Percentiles rank a stretch among this genome's conserved stretches.
Evolutionary conservation across 2,888 invertebrate species (phyloP).

Genomic region (Quadriops clusia): DNA sequence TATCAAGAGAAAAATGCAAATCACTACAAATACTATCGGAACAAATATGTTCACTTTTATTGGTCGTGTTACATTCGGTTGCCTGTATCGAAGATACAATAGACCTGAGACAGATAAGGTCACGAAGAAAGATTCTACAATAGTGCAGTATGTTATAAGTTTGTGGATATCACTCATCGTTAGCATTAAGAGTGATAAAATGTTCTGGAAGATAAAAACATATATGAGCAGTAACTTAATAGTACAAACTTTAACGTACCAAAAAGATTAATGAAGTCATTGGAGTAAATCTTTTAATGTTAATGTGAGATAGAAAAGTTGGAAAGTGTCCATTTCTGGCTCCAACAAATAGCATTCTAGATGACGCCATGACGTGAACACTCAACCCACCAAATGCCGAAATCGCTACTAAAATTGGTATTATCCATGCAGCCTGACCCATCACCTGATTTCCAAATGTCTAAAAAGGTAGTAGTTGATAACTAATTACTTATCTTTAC

Average conservation of each 20-base stretch:
- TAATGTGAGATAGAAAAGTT: slow-evolving; percentile 64
- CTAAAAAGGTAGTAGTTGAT: too few species aligned
- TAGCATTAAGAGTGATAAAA: slow-evolving; percentile 74
- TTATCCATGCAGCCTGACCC: slow-evolving; percentile 63
- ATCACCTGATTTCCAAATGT: slow-evolving; percentile 72
- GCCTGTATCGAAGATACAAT: slow-evolving; percentile 68
- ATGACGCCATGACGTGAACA: slow-evolving; percentile 92
- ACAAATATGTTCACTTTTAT: slow-evolving; percentile 60
- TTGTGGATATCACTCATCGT: slow-evolving; percentile 73
- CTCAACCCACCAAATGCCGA: slow-evolving; percentile 88
- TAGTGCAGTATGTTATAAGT: slow-evolving; percentile 82
- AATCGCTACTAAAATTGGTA: slow-evolving; percentile 85
- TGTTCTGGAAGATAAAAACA: slow-evolving; percentile 48
- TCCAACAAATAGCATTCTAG: slow-evolving; percentile 85
- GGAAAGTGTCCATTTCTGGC: slow-evolving; percentile 85
- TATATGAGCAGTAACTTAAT: background rate
- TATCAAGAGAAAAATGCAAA: slow-evolving; percentile 67
- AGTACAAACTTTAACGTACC: slow-evolving; percentile 41
- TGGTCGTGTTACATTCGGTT: slow-evolving; percentile 67
- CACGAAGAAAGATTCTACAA: slow-evolving; percentile 88
- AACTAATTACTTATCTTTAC: slow-evolving; percentile 10
- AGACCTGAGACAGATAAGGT: slow-evolving; percentile 77
- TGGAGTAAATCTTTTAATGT: slow-evolving; percentile 62
- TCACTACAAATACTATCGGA: slow-evolving; percentile 63
- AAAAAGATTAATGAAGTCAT: slow-evolving; percentile 71